Conservation (phyloP, 2,113 vertebrate species). For the Hoplias malabaricus region DNA sequence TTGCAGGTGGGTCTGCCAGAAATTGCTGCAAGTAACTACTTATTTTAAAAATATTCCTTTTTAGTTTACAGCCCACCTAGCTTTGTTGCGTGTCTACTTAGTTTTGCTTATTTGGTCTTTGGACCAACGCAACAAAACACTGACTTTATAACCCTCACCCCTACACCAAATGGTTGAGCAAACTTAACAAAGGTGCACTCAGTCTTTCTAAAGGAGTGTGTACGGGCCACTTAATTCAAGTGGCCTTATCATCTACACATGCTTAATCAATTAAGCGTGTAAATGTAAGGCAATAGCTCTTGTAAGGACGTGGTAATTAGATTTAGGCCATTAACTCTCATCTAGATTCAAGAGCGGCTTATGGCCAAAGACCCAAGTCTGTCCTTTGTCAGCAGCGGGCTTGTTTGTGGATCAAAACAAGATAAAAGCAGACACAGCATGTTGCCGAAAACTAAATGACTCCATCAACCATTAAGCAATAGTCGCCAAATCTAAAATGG, state of each 20-base stretch:
- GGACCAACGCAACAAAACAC: too few relatives aligned
- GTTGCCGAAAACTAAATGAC: background rate
- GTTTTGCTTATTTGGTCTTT: too few relatives aligned
- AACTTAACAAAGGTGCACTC: too few relatives aligned
- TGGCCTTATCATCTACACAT: background rate
- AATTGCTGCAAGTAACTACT: too few relatives aligned
- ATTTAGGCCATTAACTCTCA: background rate
- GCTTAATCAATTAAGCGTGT: background rate
- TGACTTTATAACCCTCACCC: too few relatives aligned
- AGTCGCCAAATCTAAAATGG: background rate
- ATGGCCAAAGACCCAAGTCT: background rate
- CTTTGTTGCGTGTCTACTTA: too few relatives aligned
- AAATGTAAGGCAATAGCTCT: background rate
- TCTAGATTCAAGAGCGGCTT: background rate
- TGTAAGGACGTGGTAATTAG: conserved; percentile 13
- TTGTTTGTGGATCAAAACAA: conserved; percentile 14
- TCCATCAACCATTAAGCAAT: background rate
- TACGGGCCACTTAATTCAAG: background rate
- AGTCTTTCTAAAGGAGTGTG: background rate
- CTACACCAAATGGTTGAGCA: too few relatives aligned
- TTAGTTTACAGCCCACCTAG: too few relatives aligned
- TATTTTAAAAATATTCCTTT: too few relatives aligned
- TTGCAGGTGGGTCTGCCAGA: too few relatives aligned
- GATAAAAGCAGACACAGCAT: conserved; percentile 30
- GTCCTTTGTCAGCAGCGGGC: background rate